Evolutionary conservation across 2,888 invertebrate genomes (phyloP), one percentile per base, ranked within the genome.

Genomic region (Eupithecia subumbrata): DNA sequence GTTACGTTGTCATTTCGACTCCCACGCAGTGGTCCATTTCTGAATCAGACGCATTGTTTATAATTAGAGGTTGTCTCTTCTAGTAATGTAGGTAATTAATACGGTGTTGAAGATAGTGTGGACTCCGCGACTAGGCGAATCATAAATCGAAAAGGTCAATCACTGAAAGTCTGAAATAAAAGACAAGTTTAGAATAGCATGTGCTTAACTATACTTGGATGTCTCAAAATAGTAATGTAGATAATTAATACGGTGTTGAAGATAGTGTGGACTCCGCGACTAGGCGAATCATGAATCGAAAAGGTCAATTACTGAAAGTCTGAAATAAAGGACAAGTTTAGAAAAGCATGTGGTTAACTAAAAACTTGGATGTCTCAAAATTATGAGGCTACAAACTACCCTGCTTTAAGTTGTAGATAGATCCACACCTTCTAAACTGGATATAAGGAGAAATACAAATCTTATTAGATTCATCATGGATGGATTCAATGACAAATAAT

Each of bases 31-130:
- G 87, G 83, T 87, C 85, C 82, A 86, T 86, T 88, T 85, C 82
- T 79, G 81, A 91, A 92, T 92, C 88, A 92, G 82, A 88, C 77
- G 88, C 82, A 90, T 92, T 92, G 91, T 91, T 88, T 89, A 69
- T 90, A 91, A 91, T 91, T 89, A 90, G 82, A 85, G 83, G 85
- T 84, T 88, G 88, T 88, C 89, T 82, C 82, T 81, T 76, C 75
- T 83, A 83, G 77, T 86, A 85, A 86, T 86, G 84, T 87, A 87
- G 14, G n/a, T 40, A 40, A 86, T 85, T 85, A 85, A 87, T 43
- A 5, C 67, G 37, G 67, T 68, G 14, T 67, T 40, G 5, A 22
- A n/a, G 5, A 67, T 37, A 40, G 0, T 45, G 1, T 68, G 43
- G 68, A 68, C 68, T 68, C 68, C 68, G 68, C 68, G 37, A 5